A percentile compares a stretch with the other conserved stretches of the same genome.
phyloP scores from a whole-genome alignment of 2,888 invertebrate species.

The Bembecia ichneumoniformis region DNA sequence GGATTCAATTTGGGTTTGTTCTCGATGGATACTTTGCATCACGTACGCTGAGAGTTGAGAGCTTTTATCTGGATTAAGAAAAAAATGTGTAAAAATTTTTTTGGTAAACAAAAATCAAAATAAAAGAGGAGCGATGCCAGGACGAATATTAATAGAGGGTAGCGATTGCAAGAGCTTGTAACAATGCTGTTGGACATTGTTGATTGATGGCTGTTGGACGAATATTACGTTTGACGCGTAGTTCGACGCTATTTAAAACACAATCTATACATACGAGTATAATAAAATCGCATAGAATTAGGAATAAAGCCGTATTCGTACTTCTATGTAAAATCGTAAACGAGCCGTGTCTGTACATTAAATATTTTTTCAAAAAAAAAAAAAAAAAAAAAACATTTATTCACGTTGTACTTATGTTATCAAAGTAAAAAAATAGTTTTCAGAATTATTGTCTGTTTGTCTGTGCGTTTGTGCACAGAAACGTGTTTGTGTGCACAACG shows the following conservation, averaged over 20 bases:
- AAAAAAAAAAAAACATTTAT: no score
- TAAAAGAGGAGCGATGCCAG: constrained; percentile 6
- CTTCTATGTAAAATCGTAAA: no score
- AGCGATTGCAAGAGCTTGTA: constrained; percentile 10
- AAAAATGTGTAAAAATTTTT: background rate
- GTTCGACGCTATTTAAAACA: constrained; percentile 27
- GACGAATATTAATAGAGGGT: constrained; percentile 13
- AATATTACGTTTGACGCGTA: constrained; percentile 15
- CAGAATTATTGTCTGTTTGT: no score
- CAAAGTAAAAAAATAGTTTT: no score
- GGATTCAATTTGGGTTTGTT: constrained; percentile 36
- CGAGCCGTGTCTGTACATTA: no score
- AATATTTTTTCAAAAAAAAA: no score
- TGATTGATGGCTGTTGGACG: constrained; percentile 1
- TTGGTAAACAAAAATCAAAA: background rate
- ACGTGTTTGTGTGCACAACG: no score
- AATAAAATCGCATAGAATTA: no score
- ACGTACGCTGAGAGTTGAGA: background rate
- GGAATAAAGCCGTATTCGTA: no score
- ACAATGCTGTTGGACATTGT: constrained; percentile 17
- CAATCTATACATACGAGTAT: no score
- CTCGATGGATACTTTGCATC: constrained; percentile 1
- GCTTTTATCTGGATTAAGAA: background rate
- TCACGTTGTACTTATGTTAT: no score
- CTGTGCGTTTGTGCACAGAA: no score